Conservation (phyloP, 2,113 vertebrate species). For the Notiomystis cincta region DNA sequence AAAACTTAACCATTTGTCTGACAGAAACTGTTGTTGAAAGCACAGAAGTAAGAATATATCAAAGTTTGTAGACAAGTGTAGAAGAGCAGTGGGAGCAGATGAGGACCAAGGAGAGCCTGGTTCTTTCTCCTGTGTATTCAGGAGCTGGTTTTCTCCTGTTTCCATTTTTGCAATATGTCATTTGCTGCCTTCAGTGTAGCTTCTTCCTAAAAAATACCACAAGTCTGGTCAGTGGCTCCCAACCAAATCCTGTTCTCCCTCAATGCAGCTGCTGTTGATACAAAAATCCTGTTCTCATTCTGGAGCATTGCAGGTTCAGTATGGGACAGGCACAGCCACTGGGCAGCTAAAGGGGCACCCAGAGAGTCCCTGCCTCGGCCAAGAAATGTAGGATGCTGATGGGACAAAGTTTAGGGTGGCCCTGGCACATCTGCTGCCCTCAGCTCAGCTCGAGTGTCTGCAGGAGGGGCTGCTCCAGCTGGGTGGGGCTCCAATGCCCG, state of each 20-base stretch:
- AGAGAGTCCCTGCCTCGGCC: not conserved
- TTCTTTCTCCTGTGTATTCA: not conserved
- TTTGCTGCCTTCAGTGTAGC: conserved; percentile 85
- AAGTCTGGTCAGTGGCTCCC: not conserved
- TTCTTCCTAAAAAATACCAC: conserved; percentile 77
- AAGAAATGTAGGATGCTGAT: not conserved
- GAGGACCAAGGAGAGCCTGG: not conserved
- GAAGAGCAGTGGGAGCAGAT: not conserved
- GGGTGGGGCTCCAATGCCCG: not conserved
- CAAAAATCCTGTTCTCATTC: not conserved
- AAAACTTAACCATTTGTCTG: not conserved
- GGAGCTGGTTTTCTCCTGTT: not conserved
- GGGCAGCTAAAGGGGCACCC: not conserved
- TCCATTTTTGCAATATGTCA: conserved; percentile 84
- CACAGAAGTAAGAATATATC: not conserved
- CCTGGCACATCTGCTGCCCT: not conserved
- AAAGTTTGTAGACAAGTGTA: not conserved
- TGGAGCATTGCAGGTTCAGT: not conserved
- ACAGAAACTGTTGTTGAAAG: not conserved
- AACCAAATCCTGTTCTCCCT: not conserved
- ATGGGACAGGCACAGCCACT: not conserved
- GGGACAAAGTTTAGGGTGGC: not conserved
- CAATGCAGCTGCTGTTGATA: not conserved
- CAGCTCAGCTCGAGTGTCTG: accelerated
- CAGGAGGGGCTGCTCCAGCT: not conserved